Percentiles rank a stretch among this genome's conserved stretches.
phyloP scores from a whole-genome alignment of 2,113 vertebrate species.

The Apaloderma vittatum region DNA sequence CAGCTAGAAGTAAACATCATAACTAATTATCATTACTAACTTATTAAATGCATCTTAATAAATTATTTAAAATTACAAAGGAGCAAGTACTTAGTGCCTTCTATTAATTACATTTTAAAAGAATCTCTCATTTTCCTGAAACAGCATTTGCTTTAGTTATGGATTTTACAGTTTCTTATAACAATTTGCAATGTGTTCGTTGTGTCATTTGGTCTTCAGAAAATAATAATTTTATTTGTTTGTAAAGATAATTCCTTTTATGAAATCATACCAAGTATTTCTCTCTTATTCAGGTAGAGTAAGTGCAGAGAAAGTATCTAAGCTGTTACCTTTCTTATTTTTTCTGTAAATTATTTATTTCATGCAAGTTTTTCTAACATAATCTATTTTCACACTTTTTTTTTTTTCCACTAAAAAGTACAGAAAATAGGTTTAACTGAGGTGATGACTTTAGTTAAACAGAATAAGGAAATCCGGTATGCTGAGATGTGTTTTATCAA shows the following conservation, averaged over 20 bases:
- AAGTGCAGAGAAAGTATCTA: neutral
- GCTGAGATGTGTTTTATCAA: constrained; percentile 35
- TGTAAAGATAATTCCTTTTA: neutral
- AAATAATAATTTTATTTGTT: neutral
- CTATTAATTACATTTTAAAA: constrained; percentile 2
- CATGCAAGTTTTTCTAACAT: constrained; percentile 1
- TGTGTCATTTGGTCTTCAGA: neutral
- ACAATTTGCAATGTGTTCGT: neutral
- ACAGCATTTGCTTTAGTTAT: neutral
- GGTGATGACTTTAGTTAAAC: neutral
- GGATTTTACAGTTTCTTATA: neutral
- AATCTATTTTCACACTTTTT: constrained; percentile 12
- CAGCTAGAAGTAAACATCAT: neutral
- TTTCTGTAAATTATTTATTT: constrained; percentile 48
- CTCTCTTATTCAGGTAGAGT: neutral
- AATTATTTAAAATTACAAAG: constrained; percentile 14
- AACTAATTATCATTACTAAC: neutral
- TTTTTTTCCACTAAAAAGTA: constrained; percentile 11
- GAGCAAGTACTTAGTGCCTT: neutral
- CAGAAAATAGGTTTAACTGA: neutral
- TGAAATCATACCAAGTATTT: neutral
- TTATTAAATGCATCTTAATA: neutral
- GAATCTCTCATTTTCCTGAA: neutral
- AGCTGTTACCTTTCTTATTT: neutral
- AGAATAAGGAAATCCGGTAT: constrained; percentile 13